These are phyloP conservation scores for Pilophorus perplexus DNA, from an alignment of 2,888 invertebrate genomes.

Conservation along the genomic window DNA sequence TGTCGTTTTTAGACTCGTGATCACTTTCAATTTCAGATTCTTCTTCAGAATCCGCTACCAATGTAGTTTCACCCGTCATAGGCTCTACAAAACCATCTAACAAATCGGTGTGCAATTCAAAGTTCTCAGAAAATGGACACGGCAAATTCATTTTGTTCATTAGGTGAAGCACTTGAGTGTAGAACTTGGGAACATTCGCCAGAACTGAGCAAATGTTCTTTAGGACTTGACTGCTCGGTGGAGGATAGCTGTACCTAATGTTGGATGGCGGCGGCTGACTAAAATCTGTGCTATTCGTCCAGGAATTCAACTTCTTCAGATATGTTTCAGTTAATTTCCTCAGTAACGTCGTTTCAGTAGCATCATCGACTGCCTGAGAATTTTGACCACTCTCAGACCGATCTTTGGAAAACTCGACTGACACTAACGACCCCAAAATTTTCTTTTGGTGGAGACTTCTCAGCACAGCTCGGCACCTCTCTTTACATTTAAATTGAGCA, in stretches of 20 bases:
- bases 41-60: conserved; percentile 50
- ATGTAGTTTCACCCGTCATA: not conserved
- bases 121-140: conserved; percentile 68
- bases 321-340: conserved; percentile 52
- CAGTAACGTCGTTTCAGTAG: conserved; percentile 29
- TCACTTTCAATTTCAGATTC: conserved; percentile 69
- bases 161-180: conserved; percentile 76
- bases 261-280: conserved; percentile 73
- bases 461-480: conserved; percentile 65
- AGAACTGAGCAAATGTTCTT: conserved; percentile 76
- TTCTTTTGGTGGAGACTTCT: conserved; percentile 71
- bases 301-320: conserved; percentile 60
- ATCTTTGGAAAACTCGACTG: conserved; percentile 65
- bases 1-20: conserved; percentile 51
- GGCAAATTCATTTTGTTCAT: conserved; percentile 94
- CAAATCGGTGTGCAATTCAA: conserved; percentile 49
- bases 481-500: conserved; percentile 63
- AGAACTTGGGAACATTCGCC: conserved; percentile 74
- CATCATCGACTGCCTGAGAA: not conserved
- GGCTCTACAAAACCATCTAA: conserved; percentile 38
- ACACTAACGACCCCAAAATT: conserved; percentile 64
- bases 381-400: conserved; percentile 48
- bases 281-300: conserved; percentile 62
- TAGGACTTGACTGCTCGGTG: conserved; percentile 67
- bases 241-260: conserved; percentile 77